Evolutionary conservation across 2,113 vertebrate species (phyloP), one percentile per base, ranked within the genome.

Genomic region (Herpailurus yagouaroundi): DNA sequence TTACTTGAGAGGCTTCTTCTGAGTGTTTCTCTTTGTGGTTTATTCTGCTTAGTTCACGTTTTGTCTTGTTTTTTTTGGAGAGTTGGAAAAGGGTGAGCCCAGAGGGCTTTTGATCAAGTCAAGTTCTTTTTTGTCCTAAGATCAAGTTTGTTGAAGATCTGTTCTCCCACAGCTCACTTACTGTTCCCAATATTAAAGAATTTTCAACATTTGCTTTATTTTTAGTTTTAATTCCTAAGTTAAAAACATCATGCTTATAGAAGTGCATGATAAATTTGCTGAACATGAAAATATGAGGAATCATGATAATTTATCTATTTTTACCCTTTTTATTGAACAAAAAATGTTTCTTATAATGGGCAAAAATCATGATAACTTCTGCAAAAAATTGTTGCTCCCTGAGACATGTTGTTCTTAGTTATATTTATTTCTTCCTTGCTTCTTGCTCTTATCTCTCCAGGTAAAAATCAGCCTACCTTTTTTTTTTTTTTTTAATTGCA

Each of bases 291-390:
- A 79, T 85, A 48, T n/a, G 12, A 73, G 83, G 66, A 95, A 73
- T 89, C 21, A 48, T 38, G 55, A 63, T 74, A 83, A n/a, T 79
- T 90, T 80, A 68, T 41, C 4, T 77, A 16, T 74, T 94, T 77
- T 87, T 57, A 77, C 10, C 14, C 90, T 50, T 36, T 81, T 23
- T 25, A 94, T 96, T 81, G 36, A 48, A 55, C 6, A 92, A 88
- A 77, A 81, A 63, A 41, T 21, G 0, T 45, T 91, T 60, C 68
- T 84, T 69, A 66, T 41, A 36, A 52, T 45, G 41, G 27, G 15
- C 13, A 66, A 91, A 79, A 95, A 91, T 82, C 60, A 48, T 90
- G 81, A 91, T 73, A 94, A n/a, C 57, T 95, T 95, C 50, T 79
- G 10, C n/a, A 80, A 73, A 73, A 96, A 92, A 73, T 82, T 79